Evolutionary conservation across 2,113 vertebrate species (phyloP), one percentile per base, ranked within the genome.

Genomic region (Carassius carassius): DNA sequence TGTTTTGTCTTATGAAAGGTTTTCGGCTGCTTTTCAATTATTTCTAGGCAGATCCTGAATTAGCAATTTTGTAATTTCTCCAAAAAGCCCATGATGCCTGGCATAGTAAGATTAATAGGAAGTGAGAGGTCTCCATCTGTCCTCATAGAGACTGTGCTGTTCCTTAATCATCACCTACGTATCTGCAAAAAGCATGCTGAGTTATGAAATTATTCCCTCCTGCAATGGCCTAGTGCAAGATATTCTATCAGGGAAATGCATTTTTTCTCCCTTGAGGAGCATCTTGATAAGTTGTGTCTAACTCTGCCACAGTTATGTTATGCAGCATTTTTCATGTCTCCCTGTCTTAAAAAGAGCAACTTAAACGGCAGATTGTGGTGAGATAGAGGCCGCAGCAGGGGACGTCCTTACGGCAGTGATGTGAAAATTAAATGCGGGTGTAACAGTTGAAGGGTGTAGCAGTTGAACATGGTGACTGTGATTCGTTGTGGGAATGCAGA

Each of bases 161-260:
- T 23, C 58, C 74, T 58, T 29, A 65, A 29, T 82, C 58, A 78
- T 78, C 29, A 29, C 82, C 74, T 63, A 76, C 41, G 13, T 19
- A 44, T 19, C 14, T 17, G 37, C 41, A 77, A 63, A 63, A 79
- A 74, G 58, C 82, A 78, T 69, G 86, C 82, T 84, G 86, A 67
- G 86, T 37, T 75, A 87, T 84, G 44, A 84, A 87, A 84, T 84
- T 77, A 79, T 62, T 29, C 72, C 60, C 74, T 72, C 70, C 0
- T 67, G 54, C 58, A 19, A 47, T 2, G 7, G 69, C 47, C 47
- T 3, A 17, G 44, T 41, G 6, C 32, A 19, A 74, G 81, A 41
- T 58, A 32, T 75, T 44, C 54, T n/a, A 17, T 81, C 25, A 41
- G 47, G 65, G 67, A 35, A 73, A 84, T 87, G 56, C 47, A 10